phyloP scores from a whole-genome alignment of 2,888 invertebrate species.

The Leptogaster cylindrica region DNA sequence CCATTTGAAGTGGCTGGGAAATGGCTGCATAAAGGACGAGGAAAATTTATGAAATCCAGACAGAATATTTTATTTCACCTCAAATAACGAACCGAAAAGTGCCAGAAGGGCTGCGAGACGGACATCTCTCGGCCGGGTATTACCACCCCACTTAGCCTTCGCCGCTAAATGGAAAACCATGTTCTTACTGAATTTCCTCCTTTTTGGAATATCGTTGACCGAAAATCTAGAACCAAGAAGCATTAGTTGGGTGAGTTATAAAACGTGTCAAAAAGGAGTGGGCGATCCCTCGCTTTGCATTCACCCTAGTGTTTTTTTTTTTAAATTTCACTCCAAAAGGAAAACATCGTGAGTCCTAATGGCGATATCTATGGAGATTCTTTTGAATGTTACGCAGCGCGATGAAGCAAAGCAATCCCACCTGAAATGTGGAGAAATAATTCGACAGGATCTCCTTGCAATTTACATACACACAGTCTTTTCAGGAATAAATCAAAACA shows the following conservation, averaged over 20 bases:
- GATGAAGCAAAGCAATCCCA: neutral
- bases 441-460: slow-evolving; percentile 26
- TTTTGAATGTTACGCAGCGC: neutral
- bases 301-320: neutral
- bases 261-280: slow-evolving; percentile 8
- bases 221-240: slow-evolving; percentile 6
- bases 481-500: slow-evolving; percentile 40
- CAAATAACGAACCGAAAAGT: slow-evolving; percentile 16
- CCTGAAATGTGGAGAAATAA: neutral
- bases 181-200: slow-evolving; percentile 20
- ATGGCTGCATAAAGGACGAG: slow-evolving; percentile 17
- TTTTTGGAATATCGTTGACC: slow-evolving; percentile 26
- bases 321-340: no score
- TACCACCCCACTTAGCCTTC: slow-evolving; percentile 3
- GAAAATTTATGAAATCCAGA: slow-evolving; percentile 37
- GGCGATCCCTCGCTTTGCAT: slow-evolving; percentile 10
- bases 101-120: neutral
- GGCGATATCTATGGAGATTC: neutral
- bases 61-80: slow-evolving; percentile 38
- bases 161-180: slow-evolving; percentile 35
- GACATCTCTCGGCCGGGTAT: neutral
- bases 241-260: neutral
- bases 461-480: slow-evolving; percentile 41
- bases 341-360: no score
- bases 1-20: slow-evolving; percentile 8